Evolutionary conservation across 2,888 invertebrate species (phyloP).

Genomic region (Sesia bembeciformis): DNA sequence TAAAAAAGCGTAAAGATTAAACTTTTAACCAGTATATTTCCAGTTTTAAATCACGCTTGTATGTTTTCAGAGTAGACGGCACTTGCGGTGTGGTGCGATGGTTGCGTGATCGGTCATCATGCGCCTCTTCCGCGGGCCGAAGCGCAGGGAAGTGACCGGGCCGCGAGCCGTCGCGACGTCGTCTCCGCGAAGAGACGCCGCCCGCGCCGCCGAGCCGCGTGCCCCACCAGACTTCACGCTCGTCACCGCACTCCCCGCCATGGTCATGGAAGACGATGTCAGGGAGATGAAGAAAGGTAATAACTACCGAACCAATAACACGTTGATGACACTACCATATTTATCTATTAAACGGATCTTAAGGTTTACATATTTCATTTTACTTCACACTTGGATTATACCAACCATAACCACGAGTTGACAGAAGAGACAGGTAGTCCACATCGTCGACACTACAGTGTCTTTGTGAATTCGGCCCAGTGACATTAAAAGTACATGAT

Average conservation of each 20-base stretch:
- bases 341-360: no score
- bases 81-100: slow-evolving; percentile 56
- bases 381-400: not conserved
- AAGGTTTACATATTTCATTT: no score
- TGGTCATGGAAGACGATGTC: slow-evolving; percentile 82
- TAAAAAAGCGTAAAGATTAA: no score
- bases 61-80: slow-evolving; percentile 19
- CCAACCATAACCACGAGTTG: no score
- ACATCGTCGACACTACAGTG: no score
- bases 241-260: slow-evolving; percentile 84
- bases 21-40: no score
- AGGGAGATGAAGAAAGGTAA: slow-evolving; percentile 76
- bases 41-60: not conserved
- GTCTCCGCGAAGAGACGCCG: slow-evolving; percentile 43
- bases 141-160: slow-evolving; percentile 77
- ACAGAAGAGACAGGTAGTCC: no score
- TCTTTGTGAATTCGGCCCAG: no score
- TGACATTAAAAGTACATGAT: no score
- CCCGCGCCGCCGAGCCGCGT: slow-evolving; percentile 21
- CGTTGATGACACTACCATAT: no score
- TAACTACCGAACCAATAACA: no score
- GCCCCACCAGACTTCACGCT: slow-evolving; percentile 76
- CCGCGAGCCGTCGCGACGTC: slow-evolving; percentile 55
- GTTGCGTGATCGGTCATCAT: slow-evolving; percentile 72
- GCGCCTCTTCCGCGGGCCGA: slow-evolving; percentile 78